These are phyloP conservation scores for Ophraella communa DNA, from an alignment of 2,888 invertebrate genomes.

Conservation along the genomic window DNA sequence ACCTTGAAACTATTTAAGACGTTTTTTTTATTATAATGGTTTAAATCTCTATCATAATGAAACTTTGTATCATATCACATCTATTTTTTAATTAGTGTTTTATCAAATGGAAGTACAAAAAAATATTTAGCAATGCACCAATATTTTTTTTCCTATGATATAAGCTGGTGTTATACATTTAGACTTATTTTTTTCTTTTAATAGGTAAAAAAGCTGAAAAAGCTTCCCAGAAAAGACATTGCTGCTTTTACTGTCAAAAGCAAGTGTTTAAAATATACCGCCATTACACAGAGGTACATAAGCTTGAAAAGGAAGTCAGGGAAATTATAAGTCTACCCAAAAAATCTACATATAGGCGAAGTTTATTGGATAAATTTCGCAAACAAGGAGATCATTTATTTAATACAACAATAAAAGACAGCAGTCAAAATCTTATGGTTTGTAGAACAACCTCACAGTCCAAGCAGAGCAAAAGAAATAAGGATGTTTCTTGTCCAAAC, in stretches of 20 bases:
- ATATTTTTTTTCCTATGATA: too few species aligned
- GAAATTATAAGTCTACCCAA: background rate
- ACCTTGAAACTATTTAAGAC: too few species aligned
- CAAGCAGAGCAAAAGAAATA: slow-evolving; percentile 1
- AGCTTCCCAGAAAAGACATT: background rate
- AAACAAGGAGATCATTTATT: slow-evolving; percentile 12
- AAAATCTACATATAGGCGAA: background rate
- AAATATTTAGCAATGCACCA: too few species aligned
- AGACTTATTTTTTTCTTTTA: too few species aligned
- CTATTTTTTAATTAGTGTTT: too few species aligned
- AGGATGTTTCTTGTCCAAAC: slow-evolving; percentile 16
- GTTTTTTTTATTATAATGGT: too few species aligned
- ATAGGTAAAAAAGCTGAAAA: too few species aligned
- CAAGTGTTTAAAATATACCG: slow-evolving; percentile 5
- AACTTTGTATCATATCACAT: too few species aligned
- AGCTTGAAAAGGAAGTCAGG: background rate
- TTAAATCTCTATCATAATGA: too few species aligned
- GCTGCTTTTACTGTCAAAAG: background rate
- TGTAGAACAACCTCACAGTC: slow-evolving; percentile 2
- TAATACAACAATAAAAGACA: slow-evolving; percentile 1
- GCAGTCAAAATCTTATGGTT: background rate
- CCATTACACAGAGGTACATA: slow-evolving; percentile 3
- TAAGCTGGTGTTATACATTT: too few species aligned
- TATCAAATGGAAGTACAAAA: too few species aligned
- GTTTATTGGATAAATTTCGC: slow-evolving; percentile 9